Base-by-base conservation (phyloP, 2,113 vertebrate species). In the Mormyrus iriodes region DNA sequence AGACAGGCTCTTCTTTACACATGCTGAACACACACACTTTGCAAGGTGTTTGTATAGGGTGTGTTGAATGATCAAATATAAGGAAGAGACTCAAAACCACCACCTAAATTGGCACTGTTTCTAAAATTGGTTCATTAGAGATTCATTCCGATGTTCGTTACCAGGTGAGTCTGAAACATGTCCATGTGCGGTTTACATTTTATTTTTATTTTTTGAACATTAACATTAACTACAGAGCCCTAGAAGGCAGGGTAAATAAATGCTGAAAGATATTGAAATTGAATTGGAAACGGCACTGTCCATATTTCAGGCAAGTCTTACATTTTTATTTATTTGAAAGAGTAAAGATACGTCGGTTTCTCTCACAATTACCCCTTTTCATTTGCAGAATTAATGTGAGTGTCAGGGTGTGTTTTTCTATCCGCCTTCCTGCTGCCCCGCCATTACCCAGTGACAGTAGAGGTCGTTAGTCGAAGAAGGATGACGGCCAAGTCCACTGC, bases 401-500 rank as follows among this genome's bases (percentile, higher is more conserved):
- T 93, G 95, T 96, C 95, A 95, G 92, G 92, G 91, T 90, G 91
- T 93, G 92, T 93, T 94, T 95, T 93, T 84, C 92, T 85, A 27
- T 82, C 69, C 91, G 90, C 73, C 69, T 91, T 89, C 61, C 89
- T 92, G 87, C 58, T 84, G 39, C 65, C 93, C 94, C 87, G 87
- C 93, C 94, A 93, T 95, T 94, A 93, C 92, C 89, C 91, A 89
- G 90, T 91, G 95, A 96, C 95, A 96, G 95, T 94, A 95, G 94
- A 96, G 95, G 95, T 96, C 95, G 91, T 96, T 96, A 96, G 94
- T 92, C 91, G 93, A 95, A 95, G 95, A 96, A 93, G 93, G 95
- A 96, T 96, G 95, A 95, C 94, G 94, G 94, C 93, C 93, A 95
- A 95, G 94, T 95, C 95, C 94, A 95, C 94, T 96, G 94, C 93